Percentiles rank a stretch among this genome's conserved stretches.
These are phyloP conservation scores for Brachionus rotundiformis DNA, from an alignment of 1,140 invertebrate species.

Conservation along the genomic window DNA sequence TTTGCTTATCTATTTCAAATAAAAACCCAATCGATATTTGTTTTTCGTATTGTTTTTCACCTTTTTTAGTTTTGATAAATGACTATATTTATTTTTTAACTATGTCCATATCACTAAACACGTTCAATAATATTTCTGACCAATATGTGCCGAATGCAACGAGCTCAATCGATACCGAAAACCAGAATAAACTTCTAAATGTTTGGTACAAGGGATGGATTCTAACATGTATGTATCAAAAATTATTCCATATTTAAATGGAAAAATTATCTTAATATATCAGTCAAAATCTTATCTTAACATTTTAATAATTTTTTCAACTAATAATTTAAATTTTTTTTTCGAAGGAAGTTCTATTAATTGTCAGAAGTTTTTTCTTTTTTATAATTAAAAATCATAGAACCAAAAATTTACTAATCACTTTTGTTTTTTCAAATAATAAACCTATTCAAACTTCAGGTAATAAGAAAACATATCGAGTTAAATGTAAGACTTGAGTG, in stretches of 20 bases:
- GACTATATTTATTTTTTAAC: background rate
- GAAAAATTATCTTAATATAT: too few relatives aligned
- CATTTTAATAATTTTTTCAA: too few relatives aligned
- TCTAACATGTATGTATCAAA: conserved; percentile 31
- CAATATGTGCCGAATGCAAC: conserved; percentile 8
- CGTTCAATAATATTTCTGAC: background rate
- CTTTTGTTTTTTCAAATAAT: too few relatives aligned
- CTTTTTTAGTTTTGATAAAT: background rate
- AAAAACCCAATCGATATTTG: background rate
- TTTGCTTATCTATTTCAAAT: background rate
- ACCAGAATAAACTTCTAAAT: background rate
- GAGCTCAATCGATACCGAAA: background rate
- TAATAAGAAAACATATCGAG: too few relatives aligned
- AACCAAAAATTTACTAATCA: too few relatives aligned
- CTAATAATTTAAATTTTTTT: too few relatives aligned
- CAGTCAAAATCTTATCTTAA: too few relatives aligned
- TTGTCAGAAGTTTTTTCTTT: too few relatives aligned
- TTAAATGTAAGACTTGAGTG: too few relatives aligned
- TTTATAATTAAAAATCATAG: too few relatives aligned
- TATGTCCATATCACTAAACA: background rate
- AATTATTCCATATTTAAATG: background rate
- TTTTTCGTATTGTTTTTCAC: background rate
- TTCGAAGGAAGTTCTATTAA: too few relatives aligned
- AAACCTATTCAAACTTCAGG: too few relatives aligned
- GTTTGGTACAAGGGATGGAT: conserved; percentile 35